phyloP scores from a whole-genome alignment of 1,140 invertebrate genomes.

The Drosophila subpulchrella region DNA sequence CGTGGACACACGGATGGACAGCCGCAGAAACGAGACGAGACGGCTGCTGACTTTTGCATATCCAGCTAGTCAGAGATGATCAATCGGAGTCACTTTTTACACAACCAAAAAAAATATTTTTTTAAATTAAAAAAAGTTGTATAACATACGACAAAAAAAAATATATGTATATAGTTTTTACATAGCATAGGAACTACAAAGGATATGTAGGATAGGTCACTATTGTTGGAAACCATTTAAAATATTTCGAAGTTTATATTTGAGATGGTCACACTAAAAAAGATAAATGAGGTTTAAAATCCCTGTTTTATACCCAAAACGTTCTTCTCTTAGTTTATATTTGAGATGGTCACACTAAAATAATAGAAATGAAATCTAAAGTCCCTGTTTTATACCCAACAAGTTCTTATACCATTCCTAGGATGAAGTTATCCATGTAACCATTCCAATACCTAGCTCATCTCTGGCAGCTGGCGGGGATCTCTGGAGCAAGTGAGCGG shows the following conservation, averaged over 20 bases:
- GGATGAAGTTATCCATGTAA: neutral
- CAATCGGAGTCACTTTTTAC: conserved; percentile 5
- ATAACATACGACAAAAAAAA: no score
- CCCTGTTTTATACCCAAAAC: no score
- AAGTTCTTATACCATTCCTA: neutral
- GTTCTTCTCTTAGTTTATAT: neutral
- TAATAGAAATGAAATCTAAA: neutral
- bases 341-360: no score
- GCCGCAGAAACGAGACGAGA: conserved; percentile 37
- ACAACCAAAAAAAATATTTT: neutral
- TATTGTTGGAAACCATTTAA: no score
- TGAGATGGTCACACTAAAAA: no score
- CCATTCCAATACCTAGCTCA: conserved; percentile 3
- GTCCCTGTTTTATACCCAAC: no score
- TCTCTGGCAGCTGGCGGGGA: conserved; percentile 22
- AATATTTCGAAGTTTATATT: no score
- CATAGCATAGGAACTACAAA: no score
- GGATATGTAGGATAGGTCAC: no score
- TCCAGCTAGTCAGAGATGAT: conserved; percentile 47
- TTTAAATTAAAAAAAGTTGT: neutral
- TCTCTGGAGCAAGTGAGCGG: conserved; percentile 23
- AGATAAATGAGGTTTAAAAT: neutral
- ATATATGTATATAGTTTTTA: no score
- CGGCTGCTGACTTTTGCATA: conserved; percentile 40
- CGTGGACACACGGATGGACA: conserved; percentile 15